Evolutionary conservation across 2,888 invertebrate species (phyloP), one percentile per base, ranked within the genome.

Genomic region (Leucania comma): DNA sequence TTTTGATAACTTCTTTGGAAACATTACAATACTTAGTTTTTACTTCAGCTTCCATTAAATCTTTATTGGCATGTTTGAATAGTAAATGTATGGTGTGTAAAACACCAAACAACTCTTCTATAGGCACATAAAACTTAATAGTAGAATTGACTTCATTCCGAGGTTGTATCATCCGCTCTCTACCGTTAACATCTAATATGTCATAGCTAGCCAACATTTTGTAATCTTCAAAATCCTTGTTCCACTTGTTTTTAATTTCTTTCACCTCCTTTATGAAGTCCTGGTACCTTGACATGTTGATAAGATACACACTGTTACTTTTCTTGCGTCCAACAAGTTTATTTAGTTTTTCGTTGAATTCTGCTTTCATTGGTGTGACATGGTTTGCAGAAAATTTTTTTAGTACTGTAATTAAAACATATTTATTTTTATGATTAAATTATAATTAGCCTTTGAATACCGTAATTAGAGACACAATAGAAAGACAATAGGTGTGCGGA

Each of bases 11-110:
- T 82, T 94, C 93, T 84, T 92, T 94, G 0, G 95, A 93, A 12
- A 95, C 82, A 85, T 95, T 95, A 87, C 93, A 94, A 81, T 92
- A 94, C 79, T 94, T 94, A 0, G 88, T 89, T 86, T 92, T 94
- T 5, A 94, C 82, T 84, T 93, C 88, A 0, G 61, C 20, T 56
- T 94, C 90, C 90, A 95, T 90, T 24, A 82, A 73, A 69, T 93
- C 90, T 80, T 84, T 89, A 68, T 88, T 78, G 0, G 93, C 91
- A 84, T 94, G 94, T 5, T 91, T 81, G 66, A 90, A 91, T 42
- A 95, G 81, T 59, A 94, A 86, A 86, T 95, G 94, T 79, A 94
- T 93, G 3, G 94, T 92, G 50, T 95, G 94, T 32, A 94, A 75
- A 0, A 93, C 92, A 62, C 92, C 90, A 75, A 94, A 95, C 14